Conservation (phyloP, 2,113 vertebrate genomes). For the Passer domesticus region DNA sequence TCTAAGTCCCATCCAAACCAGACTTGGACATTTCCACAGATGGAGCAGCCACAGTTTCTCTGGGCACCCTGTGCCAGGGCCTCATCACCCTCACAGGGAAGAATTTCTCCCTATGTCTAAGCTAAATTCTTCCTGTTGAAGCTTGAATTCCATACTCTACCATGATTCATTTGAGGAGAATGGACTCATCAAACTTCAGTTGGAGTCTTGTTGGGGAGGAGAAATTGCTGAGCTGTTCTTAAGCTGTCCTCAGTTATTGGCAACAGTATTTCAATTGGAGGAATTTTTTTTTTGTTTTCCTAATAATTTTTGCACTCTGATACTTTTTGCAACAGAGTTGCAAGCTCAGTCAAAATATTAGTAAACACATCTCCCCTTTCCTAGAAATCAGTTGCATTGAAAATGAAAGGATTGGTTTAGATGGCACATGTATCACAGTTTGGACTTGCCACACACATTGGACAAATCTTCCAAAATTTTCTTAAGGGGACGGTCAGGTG, state of each 20-base stretch:
- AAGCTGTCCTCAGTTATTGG: neutral
- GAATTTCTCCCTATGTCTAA: neutral
- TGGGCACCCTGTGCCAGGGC: neutral
- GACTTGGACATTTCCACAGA: neutral
- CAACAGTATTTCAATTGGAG: neutral
- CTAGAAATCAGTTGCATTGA: fast-evolving
- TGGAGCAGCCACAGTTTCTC: neutral
- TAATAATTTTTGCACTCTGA: neutral
- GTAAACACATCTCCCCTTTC: neutral
- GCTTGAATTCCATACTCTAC: neutral
- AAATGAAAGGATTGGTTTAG: neutral
- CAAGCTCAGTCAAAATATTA: neutral
- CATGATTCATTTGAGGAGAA: neutral
- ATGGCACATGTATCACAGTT: neutral
- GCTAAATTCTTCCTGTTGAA: neutral
- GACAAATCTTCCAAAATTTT: neutral
- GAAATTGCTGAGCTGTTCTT: neutral
- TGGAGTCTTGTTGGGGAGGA: neutral
- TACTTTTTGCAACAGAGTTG: neutral
- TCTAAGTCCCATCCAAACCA: neutral
- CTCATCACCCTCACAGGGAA: neutral
- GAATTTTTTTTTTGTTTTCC: neutral
- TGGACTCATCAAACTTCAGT: neutral
- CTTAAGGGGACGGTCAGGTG: neutral
- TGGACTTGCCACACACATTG: neutral